Evolutionary conservation across 2,888 invertebrate genomes (phyloP).

Genomic region (Platypus cylindrus): DNA sequence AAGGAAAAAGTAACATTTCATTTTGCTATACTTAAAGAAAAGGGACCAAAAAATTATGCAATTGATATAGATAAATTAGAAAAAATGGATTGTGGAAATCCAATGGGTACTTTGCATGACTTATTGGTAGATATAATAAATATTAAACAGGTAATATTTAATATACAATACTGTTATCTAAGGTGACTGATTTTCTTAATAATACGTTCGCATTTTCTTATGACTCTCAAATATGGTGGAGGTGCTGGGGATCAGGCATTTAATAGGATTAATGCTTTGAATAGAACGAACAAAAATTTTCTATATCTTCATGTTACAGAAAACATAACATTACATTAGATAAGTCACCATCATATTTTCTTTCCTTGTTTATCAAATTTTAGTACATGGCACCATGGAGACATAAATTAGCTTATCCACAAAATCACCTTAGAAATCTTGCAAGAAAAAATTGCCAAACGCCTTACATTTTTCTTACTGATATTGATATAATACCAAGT

Average conservation of each 20-base stretch:
- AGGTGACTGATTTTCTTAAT: too few species aligned
- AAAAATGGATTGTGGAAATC: conserved; percentile 50
- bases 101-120: conserved; percentile 48
- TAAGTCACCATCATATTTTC: too few species aligned
- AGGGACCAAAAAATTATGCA: conserved; percentile 27
- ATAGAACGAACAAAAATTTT: too few species aligned
- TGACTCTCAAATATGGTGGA: too few species aligned
- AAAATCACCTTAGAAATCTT: conserved; percentile 78
- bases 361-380: conserved; percentile 2
- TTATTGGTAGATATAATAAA: conserved; percentile 41
- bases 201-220: too few species aligned
- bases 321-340: too few species aligned
- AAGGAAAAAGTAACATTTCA: conserved; percentile 66
- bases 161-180: too few species aligned
- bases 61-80: conserved; percentile 30
- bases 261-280: too few species aligned
- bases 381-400: conserved; percentile 43
- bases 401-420: conserved; percentile 67
- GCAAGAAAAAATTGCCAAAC: conserved; percentile 77
- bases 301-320: too few species aligned
- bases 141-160: conserved; percentile 13
- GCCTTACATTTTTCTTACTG: conserved; percentile 69
- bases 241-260: too few species aligned
- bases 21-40: conserved; percentile 53
- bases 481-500: conserved; percentile 80